phyloP scores from a whole-genome alignment of 92 coral and sea anemone species.

The Porites lobata region DNA sequence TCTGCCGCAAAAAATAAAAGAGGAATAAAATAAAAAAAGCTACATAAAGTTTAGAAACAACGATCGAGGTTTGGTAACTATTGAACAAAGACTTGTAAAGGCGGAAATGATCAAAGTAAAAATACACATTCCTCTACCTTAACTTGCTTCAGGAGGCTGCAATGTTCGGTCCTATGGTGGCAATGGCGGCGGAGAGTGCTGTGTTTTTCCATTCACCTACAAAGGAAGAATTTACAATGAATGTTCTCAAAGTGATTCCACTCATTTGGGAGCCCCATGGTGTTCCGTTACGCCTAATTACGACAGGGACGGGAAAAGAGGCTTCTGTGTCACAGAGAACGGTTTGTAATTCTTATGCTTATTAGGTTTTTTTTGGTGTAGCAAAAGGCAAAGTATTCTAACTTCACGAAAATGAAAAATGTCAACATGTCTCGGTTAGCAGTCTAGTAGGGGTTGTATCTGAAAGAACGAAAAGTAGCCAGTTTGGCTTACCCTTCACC shows the following conservation, averaged over 20 bases:
- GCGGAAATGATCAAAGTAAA: neutral
- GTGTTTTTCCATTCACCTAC: slow-evolving; percentile 85
- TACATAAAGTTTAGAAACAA: no score
- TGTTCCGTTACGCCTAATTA: slow-evolving; percentile 87
- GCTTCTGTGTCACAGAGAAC: slow-evolving; percentile 75
- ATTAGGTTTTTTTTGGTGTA: no score
- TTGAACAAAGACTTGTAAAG: neutral
- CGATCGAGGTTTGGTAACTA: no score
- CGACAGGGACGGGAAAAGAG: slow-evolving; percentile 80
- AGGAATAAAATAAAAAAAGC: no score
- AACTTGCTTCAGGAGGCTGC: slow-evolving; percentile 67
- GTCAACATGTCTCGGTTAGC: no score
- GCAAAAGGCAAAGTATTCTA: no score
- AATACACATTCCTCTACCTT: neutral
- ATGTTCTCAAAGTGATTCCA: slow-evolving; percentile 58
- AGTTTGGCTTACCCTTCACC: no score
- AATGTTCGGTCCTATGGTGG: slow-evolving; percentile 89
- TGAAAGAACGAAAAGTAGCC: no score
- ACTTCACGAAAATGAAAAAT: no score
- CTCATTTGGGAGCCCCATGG: slow-evolving; percentile 61
- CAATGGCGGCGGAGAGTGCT: slow-evolving; percentile 86
- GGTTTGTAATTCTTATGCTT: slow-evolving; percentile 19
- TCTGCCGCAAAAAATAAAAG: no score
- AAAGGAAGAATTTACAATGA: slow-evolving; percentile 73
- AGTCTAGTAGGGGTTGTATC: no score